Evolutionary conservation across 2,888 invertebrate species (phyloP).

Genomic region (Graphium colonna): DNA sequence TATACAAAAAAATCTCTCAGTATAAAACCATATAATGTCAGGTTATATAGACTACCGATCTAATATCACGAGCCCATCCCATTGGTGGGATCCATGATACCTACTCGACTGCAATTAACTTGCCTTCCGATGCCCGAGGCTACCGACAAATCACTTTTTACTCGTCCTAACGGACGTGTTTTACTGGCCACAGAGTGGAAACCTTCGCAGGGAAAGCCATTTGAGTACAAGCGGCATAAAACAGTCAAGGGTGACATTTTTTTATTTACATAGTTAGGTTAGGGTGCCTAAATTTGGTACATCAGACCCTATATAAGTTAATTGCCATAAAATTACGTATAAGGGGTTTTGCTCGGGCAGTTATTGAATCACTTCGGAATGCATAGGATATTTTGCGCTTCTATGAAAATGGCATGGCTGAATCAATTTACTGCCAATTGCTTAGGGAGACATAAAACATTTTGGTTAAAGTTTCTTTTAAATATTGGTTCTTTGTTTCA

Average conservation of each 20-base stretch:
- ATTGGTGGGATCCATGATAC: conserved; percentile 66
- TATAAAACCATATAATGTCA: conserved; percentile 7
- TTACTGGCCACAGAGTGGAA: conserved; percentile 18
- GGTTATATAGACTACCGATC: conserved; percentile 32
- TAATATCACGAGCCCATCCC: conserved; percentile 56
- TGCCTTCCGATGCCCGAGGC: conserved; percentile 63
- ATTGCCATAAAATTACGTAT: conserved; percentile 60
- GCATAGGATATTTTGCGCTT: conserved; percentile 62
- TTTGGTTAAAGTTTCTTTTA: conserved; percentile 5
- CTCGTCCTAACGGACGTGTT: conserved; percentile 35
- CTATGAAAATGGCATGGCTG: conserved; percentile 38
- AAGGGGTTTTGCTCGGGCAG: conserved; percentile 49
- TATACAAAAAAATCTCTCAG: neutral
- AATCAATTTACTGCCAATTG: conserved; percentile 47
- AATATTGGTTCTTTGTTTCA: neutral
- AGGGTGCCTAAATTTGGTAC: conserved; percentile 47
- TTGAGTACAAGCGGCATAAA: conserved; percentile 2
- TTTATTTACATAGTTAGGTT: conserved; percentile 27
- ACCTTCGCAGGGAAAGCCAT: neutral
- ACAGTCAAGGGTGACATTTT: conserved; percentile 12
- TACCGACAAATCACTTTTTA: conserved; percentile 64
- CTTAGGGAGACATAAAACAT: conserved; percentile 27
- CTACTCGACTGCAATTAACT: conserved; percentile 67
- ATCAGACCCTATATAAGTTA: conserved; percentile 42
- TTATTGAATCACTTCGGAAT: conserved; percentile 66